phyloP scores from a whole-genome alignment of 2,888 invertebrate genomes.

The Chaetoderma sp. region DNA sequence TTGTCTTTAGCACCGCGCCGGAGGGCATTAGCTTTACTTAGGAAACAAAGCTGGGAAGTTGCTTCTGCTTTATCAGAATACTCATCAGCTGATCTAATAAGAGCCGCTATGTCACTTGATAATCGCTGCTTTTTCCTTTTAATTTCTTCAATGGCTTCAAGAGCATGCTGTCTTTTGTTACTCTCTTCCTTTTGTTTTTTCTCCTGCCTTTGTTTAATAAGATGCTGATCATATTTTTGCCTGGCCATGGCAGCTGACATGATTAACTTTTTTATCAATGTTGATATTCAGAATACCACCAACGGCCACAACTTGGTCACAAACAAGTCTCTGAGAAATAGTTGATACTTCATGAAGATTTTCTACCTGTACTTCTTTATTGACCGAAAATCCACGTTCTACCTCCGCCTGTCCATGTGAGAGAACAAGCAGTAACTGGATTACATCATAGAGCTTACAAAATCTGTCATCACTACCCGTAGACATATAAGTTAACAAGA shows the following conservation, averaged over 20 bases:
- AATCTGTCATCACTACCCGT: not conserved
- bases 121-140: not conserved
- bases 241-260: not conserved
- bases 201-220: not conserved
- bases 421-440: slow-evolving; percentile 6
- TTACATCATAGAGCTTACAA: slow-evolving; percentile 13
- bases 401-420: slow-evolving; percentile 27
- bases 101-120: not conserved
- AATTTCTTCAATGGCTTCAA: not conserved
- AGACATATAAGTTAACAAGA: slow-evolving; percentile 7
- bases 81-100: not conserved
- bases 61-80: not conserved
- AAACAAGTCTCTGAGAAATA: not conserved
- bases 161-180: not conserved
- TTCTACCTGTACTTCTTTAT: slow-evolving; percentile 4
- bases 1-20: too few relatives aligned
- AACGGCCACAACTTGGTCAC: not conserved
- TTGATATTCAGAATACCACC: not conserved
- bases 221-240: not conserved
- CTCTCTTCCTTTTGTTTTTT: not conserved
- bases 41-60: too few relatives aligned
- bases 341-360: slow-evolving; percentile 4
- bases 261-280: not conserved
- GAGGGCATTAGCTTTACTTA: too few relatives aligned
- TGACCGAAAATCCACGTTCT: slow-evolving; percentile 20